Evolutionary conservation across 2,797 vertebrate species (phyloP).

Genomic region (Lepidocolaptes lacrymiger): DNA sequence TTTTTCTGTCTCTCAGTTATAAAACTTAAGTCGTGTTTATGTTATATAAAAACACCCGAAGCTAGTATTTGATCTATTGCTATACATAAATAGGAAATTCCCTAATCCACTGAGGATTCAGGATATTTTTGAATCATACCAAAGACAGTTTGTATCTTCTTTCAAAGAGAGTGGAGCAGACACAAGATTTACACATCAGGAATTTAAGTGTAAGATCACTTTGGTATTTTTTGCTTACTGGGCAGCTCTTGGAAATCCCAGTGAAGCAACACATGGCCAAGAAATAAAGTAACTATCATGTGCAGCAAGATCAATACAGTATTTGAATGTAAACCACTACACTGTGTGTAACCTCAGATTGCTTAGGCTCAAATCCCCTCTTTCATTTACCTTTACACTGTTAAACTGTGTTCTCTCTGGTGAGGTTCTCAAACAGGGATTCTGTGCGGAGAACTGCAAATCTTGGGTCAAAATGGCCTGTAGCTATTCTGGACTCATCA

Average conservation of each 20-base stretch:
- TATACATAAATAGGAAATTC: not conserved
- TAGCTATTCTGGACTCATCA: not conserved
- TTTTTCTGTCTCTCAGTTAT: not conserved
- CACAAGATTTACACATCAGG: not conserved
- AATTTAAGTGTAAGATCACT: not conserved
- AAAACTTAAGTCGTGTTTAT: not conserved
- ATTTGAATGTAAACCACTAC: not conserved
- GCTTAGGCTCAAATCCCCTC: not conserved
- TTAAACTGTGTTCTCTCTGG: not conserved
- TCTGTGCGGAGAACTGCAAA: not conserved
- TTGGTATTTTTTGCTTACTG: not conserved
- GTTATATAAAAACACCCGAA: not conserved
- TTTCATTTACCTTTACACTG: not conserved
- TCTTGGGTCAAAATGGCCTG: not conserved
- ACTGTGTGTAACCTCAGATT: not conserved
- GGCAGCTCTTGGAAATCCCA: not conserved
- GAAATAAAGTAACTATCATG: not conserved
- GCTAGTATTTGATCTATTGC: not conserved
- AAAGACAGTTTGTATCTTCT: not conserved
- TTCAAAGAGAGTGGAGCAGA: not conserved
- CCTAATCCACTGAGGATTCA: not conserved
- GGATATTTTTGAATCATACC: not conserved
- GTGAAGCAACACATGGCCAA: not conserved
- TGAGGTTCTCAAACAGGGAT: not conserved
- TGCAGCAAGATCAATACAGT: not conserved